phyloP scores from a whole-genome alignment of 2,113 vertebrate species.

The Pica pica region DNA sequence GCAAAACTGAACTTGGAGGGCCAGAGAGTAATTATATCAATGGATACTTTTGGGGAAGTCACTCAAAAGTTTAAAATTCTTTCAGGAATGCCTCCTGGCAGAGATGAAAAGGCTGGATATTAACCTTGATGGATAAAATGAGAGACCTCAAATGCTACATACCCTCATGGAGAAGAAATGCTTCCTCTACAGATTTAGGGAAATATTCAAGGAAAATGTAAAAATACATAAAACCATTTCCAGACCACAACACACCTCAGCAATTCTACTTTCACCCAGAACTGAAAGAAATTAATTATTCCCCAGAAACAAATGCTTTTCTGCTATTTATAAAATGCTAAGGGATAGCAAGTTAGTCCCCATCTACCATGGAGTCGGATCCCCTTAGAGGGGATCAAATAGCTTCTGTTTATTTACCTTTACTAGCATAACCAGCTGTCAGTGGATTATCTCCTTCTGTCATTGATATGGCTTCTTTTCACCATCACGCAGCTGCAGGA shows the following conservation, averaged over 20 bases:
- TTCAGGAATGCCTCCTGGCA: neutral
- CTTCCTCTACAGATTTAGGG: neutral
- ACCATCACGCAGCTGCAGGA: constrained; percentile 21
- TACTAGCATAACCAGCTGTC: constrained; percentile 25
- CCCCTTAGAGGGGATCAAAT: neutral
- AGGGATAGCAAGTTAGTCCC: neutral
- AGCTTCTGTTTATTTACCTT: constrained; percentile 46
- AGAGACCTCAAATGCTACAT: neutral
- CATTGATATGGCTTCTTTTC: neutral
- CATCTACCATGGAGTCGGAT: neutral
- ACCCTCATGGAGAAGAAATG: neutral
- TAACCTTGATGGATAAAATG: neutral
- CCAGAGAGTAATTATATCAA: neutral
- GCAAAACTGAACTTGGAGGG: neutral
- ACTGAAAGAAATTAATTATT: neutral
- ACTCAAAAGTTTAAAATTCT: constrained; percentile 5
- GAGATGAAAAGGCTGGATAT: neutral
- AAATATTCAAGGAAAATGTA: neutral
- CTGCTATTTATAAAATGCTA: neutral
- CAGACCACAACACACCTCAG: neutral
- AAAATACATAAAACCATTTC: neutral
- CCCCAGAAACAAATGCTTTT: constrained; percentile 10
- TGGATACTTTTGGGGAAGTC: neutral
- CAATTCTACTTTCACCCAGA: neutral
- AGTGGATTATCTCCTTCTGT: constrained; percentile 44